Evolutionary conservation across 2,888 invertebrate genomes (phyloP).

Genomic region (Pharmacophagus antenor): DNA sequence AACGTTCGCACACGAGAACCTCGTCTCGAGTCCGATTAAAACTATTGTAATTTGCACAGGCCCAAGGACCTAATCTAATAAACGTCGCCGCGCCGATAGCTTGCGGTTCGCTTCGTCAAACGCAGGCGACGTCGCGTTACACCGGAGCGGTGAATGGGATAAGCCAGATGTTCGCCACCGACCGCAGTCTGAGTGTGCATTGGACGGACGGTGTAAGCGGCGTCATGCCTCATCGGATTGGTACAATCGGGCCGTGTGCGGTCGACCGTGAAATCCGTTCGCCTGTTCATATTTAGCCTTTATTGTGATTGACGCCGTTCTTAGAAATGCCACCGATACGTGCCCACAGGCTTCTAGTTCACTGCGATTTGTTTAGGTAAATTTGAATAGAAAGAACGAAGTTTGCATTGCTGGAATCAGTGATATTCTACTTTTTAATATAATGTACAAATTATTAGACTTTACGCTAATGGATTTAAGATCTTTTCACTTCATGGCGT

Average conservation of each 20-base stretch:
- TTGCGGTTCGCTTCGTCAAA: constrained; percentile 38
- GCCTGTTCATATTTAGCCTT: constrained; percentile 39
- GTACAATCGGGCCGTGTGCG: constrained; percentile 36
- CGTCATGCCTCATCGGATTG: constrained; percentile 41
- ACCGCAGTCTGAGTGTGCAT: constrained; percentile 45
- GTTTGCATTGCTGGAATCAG: background rate
- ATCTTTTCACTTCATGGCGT: too few relatives aligned
- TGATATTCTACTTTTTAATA: too few relatives aligned
- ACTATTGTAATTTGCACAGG: constrained; percentile 56
- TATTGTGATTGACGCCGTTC: constrained; percentile 32
- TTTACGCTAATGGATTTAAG: too few relatives aligned
- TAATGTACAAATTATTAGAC: too few relatives aligned
- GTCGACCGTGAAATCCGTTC: constrained; percentile 38
- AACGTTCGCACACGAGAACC: constrained; percentile 48
- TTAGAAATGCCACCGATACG: constrained; percentile 29
- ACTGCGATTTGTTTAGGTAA: background rate
- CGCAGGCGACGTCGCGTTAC: constrained; percentile 39
- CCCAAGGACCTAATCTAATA: constrained; percentile 39
- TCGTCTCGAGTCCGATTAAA: constrained; percentile 59
- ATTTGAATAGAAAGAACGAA: background rate
- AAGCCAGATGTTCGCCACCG: constrained; percentile 43
- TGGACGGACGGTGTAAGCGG: constrained; percentile 44
- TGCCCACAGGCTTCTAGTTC: constrained; percentile 8
- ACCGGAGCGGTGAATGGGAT: constrained; percentile 36
- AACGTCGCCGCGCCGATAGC: constrained; percentile 26